These are phyloP conservation scores for Austrolebias charrua DNA, from an alignment of 2,797 vertebrate species.

Conservation along the genomic window DNA sequence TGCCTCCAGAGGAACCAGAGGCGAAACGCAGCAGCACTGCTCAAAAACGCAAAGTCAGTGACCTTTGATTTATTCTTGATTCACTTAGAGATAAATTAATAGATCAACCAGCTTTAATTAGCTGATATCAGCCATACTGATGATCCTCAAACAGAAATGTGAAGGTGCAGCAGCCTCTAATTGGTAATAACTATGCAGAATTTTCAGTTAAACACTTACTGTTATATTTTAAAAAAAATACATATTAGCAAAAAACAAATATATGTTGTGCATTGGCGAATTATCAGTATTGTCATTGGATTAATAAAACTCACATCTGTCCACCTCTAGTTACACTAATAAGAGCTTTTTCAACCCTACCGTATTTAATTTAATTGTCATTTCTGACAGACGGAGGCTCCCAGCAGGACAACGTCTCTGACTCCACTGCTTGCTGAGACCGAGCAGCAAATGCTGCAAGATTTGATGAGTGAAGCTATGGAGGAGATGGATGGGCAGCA, in stretches of 20 bases:
- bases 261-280: too few species aligned
- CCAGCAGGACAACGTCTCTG: constrained; percentile 75
- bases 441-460: constrained; percentile 92
- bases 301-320: too few species aligned
- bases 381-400: constrained; percentile 78
- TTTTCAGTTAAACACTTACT: too few species aligned
- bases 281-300: too few species aligned
- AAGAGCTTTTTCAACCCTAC: not conserved
- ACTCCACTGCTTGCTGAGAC: constrained; percentile 87
- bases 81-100: too few species aligned
- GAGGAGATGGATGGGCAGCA: constrained; percentile 89
- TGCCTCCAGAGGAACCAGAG: constrained; percentile 81
- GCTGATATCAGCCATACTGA: too few species aligned
- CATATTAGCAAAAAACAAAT: too few species aligned
- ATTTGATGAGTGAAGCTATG: constrained; percentile 99
- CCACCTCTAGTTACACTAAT: not conserved
- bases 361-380: constrained; percentile 18
- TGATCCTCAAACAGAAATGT: too few species aligned
- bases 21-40: constrained; percentile 72
- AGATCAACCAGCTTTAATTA: too few species aligned
- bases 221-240: too few species aligned
- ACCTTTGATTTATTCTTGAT: not conserved
- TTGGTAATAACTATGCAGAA: too few species aligned
- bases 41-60: constrained; percentile 85
- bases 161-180: too few species aligned